A percentile compares a stretch with the other conserved stretches of the same genome.
phyloP scores from a whole-genome alignment of 2,797 vertebrate species.

The Pseudochromis fuscus region DNA sequence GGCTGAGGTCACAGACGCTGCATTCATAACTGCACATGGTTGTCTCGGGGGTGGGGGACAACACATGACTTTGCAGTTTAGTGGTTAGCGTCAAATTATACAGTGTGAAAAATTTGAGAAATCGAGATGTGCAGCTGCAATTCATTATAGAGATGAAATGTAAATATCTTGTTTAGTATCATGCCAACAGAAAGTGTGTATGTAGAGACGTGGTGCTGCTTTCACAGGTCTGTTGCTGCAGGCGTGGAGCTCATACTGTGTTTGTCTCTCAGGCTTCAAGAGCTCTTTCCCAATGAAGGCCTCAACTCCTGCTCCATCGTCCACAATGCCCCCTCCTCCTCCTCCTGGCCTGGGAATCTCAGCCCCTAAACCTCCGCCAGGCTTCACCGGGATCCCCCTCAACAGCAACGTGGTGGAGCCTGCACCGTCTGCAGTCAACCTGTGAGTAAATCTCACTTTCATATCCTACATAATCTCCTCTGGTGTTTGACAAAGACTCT shows the following conservation, averaged over 20 bases:
- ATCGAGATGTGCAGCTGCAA: too few relatives aligned
- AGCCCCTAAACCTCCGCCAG: constrained; percentile 93
- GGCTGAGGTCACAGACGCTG: neutral
- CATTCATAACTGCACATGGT: neutral
- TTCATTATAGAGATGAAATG: too few relatives aligned
- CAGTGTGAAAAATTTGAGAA: too few relatives aligned
- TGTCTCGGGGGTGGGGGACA: neutral
- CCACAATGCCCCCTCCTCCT: constrained; percentile 74
- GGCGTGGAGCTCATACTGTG: neutral
- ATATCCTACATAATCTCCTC: too few relatives aligned
- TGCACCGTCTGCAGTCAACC: constrained; percentile 79
- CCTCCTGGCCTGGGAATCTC: constrained; percentile 88
- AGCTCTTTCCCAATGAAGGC: constrained; percentile 88
- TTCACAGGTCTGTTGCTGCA: neutral
- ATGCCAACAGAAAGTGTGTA: too few relatives aligned
- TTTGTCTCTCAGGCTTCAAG: constrained; percentile 87
- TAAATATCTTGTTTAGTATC: too few relatives aligned
- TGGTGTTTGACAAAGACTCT: neutral
- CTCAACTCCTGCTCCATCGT: constrained; percentile 59
- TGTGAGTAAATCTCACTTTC: constrained; percentile 81
- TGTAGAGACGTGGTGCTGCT: too few relatives aligned
- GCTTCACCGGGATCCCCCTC: constrained; percentile 92
- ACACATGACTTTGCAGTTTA: neutral
- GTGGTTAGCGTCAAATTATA: neutral
- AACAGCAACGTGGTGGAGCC: constrained; percentile 86